Percentiles rank a stretch among this genome's conserved stretches.
Evolutionary conservation across 2,888 invertebrate genomes (phyloP).

Genomic region (Pasiphila rectangulata): DNA sequence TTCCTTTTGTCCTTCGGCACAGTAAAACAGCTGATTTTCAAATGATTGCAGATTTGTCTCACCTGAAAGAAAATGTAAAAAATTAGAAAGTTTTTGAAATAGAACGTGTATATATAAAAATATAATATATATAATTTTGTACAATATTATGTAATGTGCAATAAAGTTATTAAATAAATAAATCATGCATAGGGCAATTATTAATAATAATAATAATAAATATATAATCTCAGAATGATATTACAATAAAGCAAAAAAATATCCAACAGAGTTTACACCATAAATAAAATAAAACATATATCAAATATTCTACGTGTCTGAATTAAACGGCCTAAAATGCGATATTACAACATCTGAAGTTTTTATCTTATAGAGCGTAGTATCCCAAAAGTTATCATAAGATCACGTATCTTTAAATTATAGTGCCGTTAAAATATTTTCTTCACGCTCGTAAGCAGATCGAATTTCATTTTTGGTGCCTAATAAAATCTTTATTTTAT

Average conservation of each 20-base stretch:
- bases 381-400: conserved; percentile 22
- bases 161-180: no score
- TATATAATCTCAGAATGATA: no score
- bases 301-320: not conserved
- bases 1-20: conserved; percentile 57
- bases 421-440: conserved; percentile 31
- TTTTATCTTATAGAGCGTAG: conserved; percentile 15
- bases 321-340: not conserved
- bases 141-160: no score
- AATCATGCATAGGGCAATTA: no score
- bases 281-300: no score
- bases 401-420: conserved; percentile 32
- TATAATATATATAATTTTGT: no score
- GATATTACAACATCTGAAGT: conserved; percentile 5
- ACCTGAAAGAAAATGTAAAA: conserved; percentile 84
- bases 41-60: conserved; percentile 94
- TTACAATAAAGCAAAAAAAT: no score
- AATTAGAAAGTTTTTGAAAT: not conserved
- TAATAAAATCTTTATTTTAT: conserved; percentile 31
- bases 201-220: no score
- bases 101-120: not conserved
- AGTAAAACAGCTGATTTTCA: conserved; percentile 90
- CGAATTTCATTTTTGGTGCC: conserved; percentile 28
- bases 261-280: no score
- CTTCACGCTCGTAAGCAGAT: conserved; percentile 30